A percentile compares a stretch with the other conserved stretches of the same genome.
phyloP scores from a whole-genome alignment of 2,888 invertebrate genomes.

The Altica lythri region DNA sequence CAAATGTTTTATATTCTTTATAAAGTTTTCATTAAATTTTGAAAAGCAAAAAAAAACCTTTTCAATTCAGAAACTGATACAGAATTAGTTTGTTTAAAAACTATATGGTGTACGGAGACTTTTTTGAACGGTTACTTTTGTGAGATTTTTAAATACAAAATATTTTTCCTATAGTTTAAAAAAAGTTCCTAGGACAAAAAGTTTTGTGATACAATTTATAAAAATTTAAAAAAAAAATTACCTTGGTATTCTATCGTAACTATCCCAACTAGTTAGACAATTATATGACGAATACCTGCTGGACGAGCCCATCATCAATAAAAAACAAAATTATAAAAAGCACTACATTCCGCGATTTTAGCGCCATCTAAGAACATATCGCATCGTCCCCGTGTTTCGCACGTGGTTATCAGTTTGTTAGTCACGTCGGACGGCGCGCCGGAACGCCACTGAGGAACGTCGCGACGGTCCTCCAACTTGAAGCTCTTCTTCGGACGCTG shows the following conservation, averaged over 20 bases:
- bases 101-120: too few relatives aligned
- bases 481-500: constrained; percentile 38
- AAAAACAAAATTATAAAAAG: constrained; percentile 19
- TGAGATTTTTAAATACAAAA: too few relatives aligned
- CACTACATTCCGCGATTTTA: constrained; percentile 22
- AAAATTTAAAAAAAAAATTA: too few relatives aligned
- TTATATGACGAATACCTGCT: constrained; percentile 88
- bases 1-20: too few relatives aligned
- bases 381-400: constrained; percentile 3
- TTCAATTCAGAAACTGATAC: too few relatives aligned
- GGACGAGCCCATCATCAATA: constrained; percentile 64
- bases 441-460: constrained; percentile 22
- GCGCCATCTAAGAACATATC: constrained; percentile 3
- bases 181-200: too few relatives aligned
- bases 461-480: constrained; percentile 15
- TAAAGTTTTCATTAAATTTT: too few relatives aligned
- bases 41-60: too few relatives aligned
- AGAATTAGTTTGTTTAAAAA: too few relatives aligned
- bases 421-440: constrained; percentile 17
- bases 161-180: too few relatives aligned
- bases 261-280: constrained; percentile 88
- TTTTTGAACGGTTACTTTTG: too few relatives aligned
- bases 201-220: too few relatives aligned
- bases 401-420: not conserved
- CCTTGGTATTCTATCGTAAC: constrained; percentile 90